phyloP scores from a whole-genome alignment of 1,140 invertebrate species.

The Nephila pilipes region DNA sequence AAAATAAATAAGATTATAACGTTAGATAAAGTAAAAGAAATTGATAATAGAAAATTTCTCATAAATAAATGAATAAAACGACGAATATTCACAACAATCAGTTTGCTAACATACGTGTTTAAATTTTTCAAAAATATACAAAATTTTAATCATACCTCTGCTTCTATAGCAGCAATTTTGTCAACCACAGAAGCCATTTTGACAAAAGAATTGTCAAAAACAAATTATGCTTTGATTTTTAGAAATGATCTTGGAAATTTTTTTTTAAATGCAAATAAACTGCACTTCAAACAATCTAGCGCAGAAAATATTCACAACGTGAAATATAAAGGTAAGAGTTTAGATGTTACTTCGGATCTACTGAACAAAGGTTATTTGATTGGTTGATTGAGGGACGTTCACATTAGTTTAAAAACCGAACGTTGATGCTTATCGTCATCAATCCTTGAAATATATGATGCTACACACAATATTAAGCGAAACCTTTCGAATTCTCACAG shows the following conservation, averaged over 20 bases:
- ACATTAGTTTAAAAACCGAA: too few species aligned
- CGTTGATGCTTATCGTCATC: too few species aligned
- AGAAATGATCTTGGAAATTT: not conserved
- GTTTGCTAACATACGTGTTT: too few species aligned
- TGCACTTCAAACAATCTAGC: not conserved
- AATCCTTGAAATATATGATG: too few species aligned
- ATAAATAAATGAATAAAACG: not conserved
- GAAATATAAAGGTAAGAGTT: not conserved
- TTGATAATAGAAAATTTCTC: too few species aligned
- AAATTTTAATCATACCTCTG: conserved; percentile 88
- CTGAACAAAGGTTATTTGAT: too few species aligned
- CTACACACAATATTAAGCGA: too few species aligned
- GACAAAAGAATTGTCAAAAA: not conserved
- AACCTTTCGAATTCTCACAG: too few species aligned
- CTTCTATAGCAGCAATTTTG: conserved; percentile 98
- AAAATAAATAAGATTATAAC: too few species aligned
- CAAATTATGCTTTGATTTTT: not conserved
- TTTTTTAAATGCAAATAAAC: not conserved
- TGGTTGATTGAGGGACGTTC: too few species aligned
- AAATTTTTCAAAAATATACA: not conserved
- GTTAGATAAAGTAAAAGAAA: too few species aligned
- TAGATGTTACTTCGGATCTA: not conserved
- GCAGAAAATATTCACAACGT: not conserved
- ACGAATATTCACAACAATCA: not conserved
- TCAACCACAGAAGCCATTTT: conserved; percentile 96